Conservation (phyloP, 2,797 vertebrate genomes). For the Gallinago nigripennis region DNA sequence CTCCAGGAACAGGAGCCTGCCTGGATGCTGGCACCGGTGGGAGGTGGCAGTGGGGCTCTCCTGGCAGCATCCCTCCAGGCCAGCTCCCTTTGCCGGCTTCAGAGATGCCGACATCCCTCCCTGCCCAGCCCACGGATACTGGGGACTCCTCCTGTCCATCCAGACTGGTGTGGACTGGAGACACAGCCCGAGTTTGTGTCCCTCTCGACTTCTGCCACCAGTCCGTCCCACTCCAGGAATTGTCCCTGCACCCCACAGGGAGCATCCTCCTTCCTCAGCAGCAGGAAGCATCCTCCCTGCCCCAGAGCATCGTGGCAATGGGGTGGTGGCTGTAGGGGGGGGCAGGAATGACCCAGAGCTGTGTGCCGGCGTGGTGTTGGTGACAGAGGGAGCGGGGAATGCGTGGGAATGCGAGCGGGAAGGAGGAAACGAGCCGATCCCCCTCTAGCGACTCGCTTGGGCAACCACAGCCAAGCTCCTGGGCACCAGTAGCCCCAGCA, state of each 20-base stretch:
- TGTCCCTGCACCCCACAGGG: background rate
- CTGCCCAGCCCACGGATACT: accelerated
- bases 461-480: background rate
- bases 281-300: accelerated
- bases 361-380: accelerated
- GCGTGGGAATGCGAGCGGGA: background rate
- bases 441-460: constrained; percentile 45
- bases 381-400: background rate
- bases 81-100: background rate
- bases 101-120: accelerated
- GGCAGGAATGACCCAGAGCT: background rate
- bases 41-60: accelerated
- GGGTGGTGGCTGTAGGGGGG: background rate
- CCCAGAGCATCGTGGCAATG: background rate
- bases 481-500: background rate
- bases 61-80: background rate
- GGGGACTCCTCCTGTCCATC: accelerated
- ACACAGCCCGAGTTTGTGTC: background rate
- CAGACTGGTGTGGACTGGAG: background rate
- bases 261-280: background rate
- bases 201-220: accelerated
- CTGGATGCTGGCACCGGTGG: accelerated
- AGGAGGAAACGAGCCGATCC: background rate
- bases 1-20: background rate
- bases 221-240: background rate